A percentile compares a stretch with the other conserved stretches of the same genome.
These are phyloP conservation scores for Hestina assimilis DNA, from an alignment of 1,140 invertebrate genomes.

Conservation along the genomic window DNA sequence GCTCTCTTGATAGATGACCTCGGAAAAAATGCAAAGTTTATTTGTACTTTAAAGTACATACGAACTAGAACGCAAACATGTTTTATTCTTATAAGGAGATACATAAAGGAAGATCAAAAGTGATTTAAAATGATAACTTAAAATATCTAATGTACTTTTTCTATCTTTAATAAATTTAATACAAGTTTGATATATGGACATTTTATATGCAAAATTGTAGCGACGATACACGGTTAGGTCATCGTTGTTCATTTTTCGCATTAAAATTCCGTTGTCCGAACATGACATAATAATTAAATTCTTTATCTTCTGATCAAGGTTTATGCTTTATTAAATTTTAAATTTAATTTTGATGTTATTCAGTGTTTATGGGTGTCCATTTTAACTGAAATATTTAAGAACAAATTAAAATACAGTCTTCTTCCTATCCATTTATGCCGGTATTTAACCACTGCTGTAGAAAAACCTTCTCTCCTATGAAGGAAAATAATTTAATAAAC, in stretches of 20 bases:
- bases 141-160: not conserved
- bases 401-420: too few species aligned
- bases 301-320: not conserved
- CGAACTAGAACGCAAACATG: not conserved
- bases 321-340: too few species aligned
- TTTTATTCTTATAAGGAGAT: not conserved
- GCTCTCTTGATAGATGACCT: slow-evolving; percentile 11
- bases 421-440: too few species aligned
- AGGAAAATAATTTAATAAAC: too few species aligned
- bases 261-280: slow-evolving; percentile 5
- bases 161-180: not conserved
- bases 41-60: not conserved
- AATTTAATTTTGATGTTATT: too few species aligned
- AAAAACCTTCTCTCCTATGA: too few species aligned
- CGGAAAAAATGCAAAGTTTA: not conserved
- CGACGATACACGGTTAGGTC: not conserved
- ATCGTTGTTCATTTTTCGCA: slow-evolving; percentile 8
- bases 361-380: too few species aligned
- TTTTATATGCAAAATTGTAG: not conserved
- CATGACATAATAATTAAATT: slow-evolving; percentile 20
- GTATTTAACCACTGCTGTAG: too few species aligned
- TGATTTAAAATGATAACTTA: not conserved
- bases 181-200: not conserved
- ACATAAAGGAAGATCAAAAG: not conserved
- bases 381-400: too few species aligned